Percentiles rank a stretch among this genome's conserved stretches.
Conservation (phyloP, 1,140 invertebrate genomes). For the Hypothenemus hampei region DNA sequence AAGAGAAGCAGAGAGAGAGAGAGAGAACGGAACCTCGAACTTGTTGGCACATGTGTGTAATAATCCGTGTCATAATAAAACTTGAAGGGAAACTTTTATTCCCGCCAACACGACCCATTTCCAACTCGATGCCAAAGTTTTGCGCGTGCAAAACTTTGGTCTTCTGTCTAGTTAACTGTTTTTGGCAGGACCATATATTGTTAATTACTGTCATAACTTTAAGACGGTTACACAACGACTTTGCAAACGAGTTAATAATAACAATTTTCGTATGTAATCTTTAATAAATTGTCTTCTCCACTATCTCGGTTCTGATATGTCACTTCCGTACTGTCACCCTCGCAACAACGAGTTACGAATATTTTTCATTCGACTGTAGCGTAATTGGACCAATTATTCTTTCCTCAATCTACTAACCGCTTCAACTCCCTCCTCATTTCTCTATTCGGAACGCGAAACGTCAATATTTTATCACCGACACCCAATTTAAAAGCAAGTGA, state of each 20-base stretch:
- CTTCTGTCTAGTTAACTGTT: constrained; percentile 17
- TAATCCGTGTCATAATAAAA: constrained; percentile 21
- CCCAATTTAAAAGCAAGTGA: too few species aligned
- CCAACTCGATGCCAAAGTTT: constrained; percentile 15
- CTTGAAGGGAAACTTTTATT: constrained; percentile 17
- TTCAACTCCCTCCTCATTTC: too few species aligned
- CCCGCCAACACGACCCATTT: constrained; percentile 10
- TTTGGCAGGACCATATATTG: constrained; percentile 12
- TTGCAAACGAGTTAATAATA: constrained; percentile 13
- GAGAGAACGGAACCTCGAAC: constrained; percentile 15
- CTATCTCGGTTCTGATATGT: too few species aligned
- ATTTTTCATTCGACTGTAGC: too few species aligned
- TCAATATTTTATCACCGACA: too few species aligned
- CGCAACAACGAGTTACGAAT: too few species aligned
- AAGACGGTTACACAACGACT: constrained; percentile 12
- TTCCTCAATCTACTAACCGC: too few species aligned
- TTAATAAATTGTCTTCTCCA: too few species aligned
- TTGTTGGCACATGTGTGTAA: constrained; percentile 26
- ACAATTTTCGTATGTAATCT: too few species aligned
- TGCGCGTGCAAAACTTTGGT: constrained; percentile 12
- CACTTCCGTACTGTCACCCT: too few species aligned
- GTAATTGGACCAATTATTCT: too few species aligned
- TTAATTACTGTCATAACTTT: constrained; percentile 25
- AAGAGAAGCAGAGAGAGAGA: constrained; percentile 7
- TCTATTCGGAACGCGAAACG: too few species aligned